Evolutionary conservation across 1,140 invertebrate species (phyloP).

Genomic region (Sesamia nonagrioides): DNA sequence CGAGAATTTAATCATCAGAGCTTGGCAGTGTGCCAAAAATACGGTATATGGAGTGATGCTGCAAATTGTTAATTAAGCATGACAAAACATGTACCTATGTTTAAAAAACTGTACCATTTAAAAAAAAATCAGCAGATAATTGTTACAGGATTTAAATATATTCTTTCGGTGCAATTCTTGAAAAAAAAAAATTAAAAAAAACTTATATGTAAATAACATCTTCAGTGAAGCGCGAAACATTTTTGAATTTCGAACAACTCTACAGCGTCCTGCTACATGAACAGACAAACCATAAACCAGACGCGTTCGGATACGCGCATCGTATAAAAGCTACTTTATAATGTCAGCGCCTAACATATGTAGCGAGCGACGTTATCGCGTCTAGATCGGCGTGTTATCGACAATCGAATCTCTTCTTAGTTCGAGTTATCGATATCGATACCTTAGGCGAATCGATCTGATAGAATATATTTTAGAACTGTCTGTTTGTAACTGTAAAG

Average conservation of each 20-base stretch:
- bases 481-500: slow-evolving; percentile 45
- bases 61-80: too few relatives aligned
- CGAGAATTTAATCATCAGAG: too few relatives aligned
- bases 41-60: too few relatives aligned
- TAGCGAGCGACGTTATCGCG: slow-evolving; percentile 64
- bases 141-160: too few relatives aligned
- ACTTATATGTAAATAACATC: not conserved
- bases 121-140: too few relatives aligned
- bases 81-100: too few relatives aligned
- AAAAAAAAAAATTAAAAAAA: not conserved
- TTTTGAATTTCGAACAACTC: slow-evolving; percentile 46
- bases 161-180: not conserved
- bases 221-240: slow-evolving; percentile 17
- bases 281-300: slow-evolving; percentile 53
- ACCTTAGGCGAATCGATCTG: slow-evolving; percentile 54
- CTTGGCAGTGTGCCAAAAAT: too few relatives aligned
- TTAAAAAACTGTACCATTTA: too few relatives aligned
- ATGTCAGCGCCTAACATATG: slow-evolving; percentile 67
- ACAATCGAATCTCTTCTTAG: slow-evolving; percentile 63
- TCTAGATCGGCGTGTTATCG: slow-evolving; percentile 66
- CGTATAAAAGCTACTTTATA: slow-evolving; percentile 67
- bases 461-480: slow-evolving; percentile 49
- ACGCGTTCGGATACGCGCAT: slow-evolving; percentile 55
- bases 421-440: slow-evolving; percentile 59
- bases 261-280: slow-evolving; percentile 18